Conservation (phyloP, 2,888 invertebrate genomes). For the Malthinus flaveolus region DNA sequence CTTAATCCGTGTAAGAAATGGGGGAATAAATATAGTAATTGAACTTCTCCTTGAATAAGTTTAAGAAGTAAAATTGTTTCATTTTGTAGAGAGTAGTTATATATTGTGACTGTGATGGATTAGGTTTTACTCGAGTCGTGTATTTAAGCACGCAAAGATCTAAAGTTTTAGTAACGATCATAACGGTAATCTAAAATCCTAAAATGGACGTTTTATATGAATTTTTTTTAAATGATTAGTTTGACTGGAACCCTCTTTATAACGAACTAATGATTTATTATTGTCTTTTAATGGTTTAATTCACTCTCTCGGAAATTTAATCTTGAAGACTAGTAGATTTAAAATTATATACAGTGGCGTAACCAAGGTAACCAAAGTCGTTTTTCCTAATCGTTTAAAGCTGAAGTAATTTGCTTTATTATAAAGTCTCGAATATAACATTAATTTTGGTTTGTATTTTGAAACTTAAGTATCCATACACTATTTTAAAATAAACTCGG, state of each 20-base stretch:
- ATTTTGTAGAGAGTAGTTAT: conserved; percentile 44
- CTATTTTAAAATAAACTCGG: conserved; percentile 14
- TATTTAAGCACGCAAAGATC: conserved; percentile 39
- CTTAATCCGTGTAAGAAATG: too few relatives aligned
- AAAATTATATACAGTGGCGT: conserved; percentile 4
- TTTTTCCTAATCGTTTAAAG: too few relatives aligned
- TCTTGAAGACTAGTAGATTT: conserved; percentile 7
- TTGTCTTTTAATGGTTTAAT: conserved; percentile 28
- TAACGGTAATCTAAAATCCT: too few relatives aligned
- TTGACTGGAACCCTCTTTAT: conserved; percentile 19
- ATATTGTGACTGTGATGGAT: conserved; percentile 49
- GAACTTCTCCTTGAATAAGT: too few relatives aligned
- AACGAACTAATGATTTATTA: conserved; percentile 28
- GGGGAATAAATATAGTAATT: too few relatives aligned
- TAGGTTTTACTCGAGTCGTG: conserved; percentile 44
- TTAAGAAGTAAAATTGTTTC: conserved; percentile 40
- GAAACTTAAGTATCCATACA: not conserved
- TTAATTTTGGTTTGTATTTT: conserved; percentile 2
- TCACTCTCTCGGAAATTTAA: conserved; percentile 22
- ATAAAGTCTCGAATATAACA: not conserved
- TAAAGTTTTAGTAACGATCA: too few relatives aligned
- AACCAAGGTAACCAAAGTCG: not conserved
- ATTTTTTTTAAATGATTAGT: too few relatives aligned
- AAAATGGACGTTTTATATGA: conserved; percentile 32
- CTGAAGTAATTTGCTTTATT: too few relatives aligned